Evolutionary conservation across 2,888 invertebrate genomes (phyloP).

Genomic region (Cheilosia pagana): DNA sequence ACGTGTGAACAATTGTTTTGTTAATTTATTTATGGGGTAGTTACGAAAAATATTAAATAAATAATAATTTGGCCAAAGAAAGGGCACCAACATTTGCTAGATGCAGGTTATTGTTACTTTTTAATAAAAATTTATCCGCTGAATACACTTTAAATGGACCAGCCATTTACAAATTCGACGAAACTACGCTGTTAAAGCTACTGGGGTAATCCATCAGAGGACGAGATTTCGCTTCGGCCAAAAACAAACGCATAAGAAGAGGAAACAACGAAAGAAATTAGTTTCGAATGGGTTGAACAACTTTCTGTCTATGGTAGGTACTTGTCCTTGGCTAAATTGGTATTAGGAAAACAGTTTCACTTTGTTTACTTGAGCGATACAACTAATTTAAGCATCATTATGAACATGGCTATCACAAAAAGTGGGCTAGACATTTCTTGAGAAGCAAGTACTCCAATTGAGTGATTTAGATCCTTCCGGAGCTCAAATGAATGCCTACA

Average conservation of each 20-base stretch:
- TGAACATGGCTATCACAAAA: too few species aligned
- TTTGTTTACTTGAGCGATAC: too few species aligned
- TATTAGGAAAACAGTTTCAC: too few species aligned
- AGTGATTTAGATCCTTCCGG: too few species aligned
- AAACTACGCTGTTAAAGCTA: neutral
- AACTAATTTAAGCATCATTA: too few species aligned
- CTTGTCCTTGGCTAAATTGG: neutral
- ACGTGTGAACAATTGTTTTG: conserved; percentile 10
- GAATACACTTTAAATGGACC: conserved; percentile 56
- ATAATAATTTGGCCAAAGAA: neutral
- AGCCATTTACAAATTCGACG: conserved; percentile 57
- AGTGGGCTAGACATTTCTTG: too few species aligned
- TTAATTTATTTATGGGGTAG: conserved; percentile 2
- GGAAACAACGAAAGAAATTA: conserved; percentile 9
- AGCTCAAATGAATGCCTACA: too few species aligned
- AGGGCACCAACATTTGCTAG: conserved; percentile 17
- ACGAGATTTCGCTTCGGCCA: neutral
- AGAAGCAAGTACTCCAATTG: too few species aligned
- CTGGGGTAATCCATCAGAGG: conserved; percentile 10
- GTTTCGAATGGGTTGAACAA: neutral
- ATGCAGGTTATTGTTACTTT: neutral
- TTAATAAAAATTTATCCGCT: neutral
- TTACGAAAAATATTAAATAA: neutral
- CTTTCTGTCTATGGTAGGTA: conserved; percentile 9
- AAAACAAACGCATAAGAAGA: conserved; percentile 1